Conservation (phyloP, 2,797 vertebrate genomes). For the Hydrophis major region DNA sequence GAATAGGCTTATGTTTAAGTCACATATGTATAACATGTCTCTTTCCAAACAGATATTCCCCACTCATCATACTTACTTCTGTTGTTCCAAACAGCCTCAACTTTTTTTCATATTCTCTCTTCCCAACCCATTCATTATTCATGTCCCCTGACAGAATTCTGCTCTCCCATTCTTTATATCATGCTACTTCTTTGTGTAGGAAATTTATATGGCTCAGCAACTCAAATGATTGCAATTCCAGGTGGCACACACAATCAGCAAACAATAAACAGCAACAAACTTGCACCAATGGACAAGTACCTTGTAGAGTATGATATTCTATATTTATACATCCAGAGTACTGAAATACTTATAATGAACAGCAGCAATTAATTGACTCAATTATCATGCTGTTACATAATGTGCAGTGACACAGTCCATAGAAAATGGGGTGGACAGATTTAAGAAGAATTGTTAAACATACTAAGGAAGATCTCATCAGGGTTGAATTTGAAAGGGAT, state of each 20-base stretch:
- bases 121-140: not conserved
- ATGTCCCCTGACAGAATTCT: not conserved
- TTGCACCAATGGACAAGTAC: not conserved
- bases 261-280: not conserved
- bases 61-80: not conserved
- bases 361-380: not conserved
- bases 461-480: not conserved
- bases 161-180: not conserved
- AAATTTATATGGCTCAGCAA: not conserved
- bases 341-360: not conserved
- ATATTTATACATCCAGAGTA: not conserved
- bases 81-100: not conserved
- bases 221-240: not conserved
- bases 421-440: not conserved
- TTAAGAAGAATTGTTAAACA: not conserved
- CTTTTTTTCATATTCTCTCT: not conserved
- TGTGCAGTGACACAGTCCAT: not conserved
- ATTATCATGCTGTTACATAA: not conserved
- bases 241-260: not conserved
- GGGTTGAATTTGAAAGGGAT: not conserved
- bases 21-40: not conserved
- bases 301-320: not conserved
- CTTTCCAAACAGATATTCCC: not conserved
- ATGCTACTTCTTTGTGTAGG: not conserved
- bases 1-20: not conserved